Conservation (phyloP, 2,797 vertebrate species). For the Tangara arthus region DNA sequence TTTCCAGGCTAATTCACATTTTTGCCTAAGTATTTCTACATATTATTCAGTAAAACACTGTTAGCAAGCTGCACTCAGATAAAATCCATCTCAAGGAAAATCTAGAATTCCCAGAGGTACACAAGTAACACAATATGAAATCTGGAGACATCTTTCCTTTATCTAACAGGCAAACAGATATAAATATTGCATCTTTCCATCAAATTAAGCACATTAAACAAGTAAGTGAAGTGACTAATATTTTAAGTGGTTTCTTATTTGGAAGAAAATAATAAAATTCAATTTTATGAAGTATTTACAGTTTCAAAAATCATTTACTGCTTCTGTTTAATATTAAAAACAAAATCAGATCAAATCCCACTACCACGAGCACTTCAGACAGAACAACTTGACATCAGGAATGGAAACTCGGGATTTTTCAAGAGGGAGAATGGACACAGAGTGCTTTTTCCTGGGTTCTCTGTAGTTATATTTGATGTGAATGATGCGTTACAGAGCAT, state of each 20-base stretch:
- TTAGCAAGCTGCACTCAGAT: background rate
- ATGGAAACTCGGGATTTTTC: background rate
- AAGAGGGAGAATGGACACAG: background rate
- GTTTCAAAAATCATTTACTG: background rate
- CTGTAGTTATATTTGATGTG: background rate
- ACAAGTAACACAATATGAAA: background rate
- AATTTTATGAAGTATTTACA: background rate
- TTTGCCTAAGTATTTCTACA: background rate
- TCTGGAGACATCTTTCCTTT: background rate
- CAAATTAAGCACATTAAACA: background rate
- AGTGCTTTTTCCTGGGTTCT: background rate
- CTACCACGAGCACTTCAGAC: background rate
- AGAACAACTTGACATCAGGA: background rate
- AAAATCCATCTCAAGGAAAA: background rate
- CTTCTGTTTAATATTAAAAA: background rate
- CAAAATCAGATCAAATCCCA: background rate
- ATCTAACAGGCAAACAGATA: background rate
- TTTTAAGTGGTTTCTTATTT: background rate
- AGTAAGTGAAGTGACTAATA: background rate
- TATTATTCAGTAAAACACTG: background rate
- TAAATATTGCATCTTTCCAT: background rate
- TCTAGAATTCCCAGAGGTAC: background rate
- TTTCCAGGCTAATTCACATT: background rate
- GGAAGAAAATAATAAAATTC: background rate
- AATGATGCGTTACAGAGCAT: background rate